Base-by-base conservation (phyloP, 2,888 invertebrate species). In the Agrochola lota region DNA sequence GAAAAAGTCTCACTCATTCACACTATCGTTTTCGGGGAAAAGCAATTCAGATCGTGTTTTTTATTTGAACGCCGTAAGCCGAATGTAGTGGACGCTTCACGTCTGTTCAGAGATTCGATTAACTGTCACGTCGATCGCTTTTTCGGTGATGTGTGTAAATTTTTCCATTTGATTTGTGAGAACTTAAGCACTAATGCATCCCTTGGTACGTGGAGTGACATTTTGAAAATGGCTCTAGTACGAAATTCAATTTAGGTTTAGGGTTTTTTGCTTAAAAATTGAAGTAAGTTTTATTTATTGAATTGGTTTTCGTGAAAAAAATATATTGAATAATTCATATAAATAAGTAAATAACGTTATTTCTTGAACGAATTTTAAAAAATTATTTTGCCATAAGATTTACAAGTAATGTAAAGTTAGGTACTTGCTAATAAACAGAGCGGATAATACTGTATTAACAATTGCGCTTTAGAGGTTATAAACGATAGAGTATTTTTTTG, bases 21-120 rank as follows among this genome's bases (percentile, higher is more conserved):
- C 71, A 83, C 83, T 78, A 77, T 80, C 78, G 84, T 81, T 84
- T 87, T 79, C 73, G 64, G 80, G 63, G 30, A 72, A 85, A 85
- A 85, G 77, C 83, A 81, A 87, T 87, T 80, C 62, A 64, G 68
- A 66, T 62, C 55, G 12, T n/a, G 30, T 77, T 83, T 83, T 87
- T 87, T 83, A 77, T 85, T 77, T 80, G 64, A 77, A 68, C 62
- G 73, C 81, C 66, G 77, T 79, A 88, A 81, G 77, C 80, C 30
- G 74, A 77, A 87, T 80, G 83, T 74, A 71, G 84, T 72, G 78
- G 74, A 75, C 77, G 71, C 70, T 71, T 64, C 55, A 74, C 67
- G 85, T 83, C 80, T 76, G 83, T 80, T 87, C 78, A 77, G 59
- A 77, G 70, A 87, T 83, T 83, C 86, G 67, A 85, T 85, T 87